Base-by-base conservation (phyloP, 2,113 vertebrate genomes). In the Grantiella picta region DNA sequence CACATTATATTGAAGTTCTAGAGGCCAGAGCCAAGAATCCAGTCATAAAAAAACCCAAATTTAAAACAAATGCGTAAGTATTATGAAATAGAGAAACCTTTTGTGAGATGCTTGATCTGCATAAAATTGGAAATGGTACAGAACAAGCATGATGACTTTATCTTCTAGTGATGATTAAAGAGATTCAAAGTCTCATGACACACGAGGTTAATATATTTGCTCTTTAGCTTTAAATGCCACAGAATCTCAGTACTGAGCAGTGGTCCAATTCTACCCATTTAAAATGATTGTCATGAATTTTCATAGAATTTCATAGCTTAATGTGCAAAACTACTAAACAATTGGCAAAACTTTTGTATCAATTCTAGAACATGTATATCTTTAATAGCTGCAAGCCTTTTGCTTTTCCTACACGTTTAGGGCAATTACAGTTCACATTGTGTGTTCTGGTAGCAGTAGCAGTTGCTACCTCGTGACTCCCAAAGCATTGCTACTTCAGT, bases 1-100 rank as follows among this genome's bases (percentile, higher is more conserved):
- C 96, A 45, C 98, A 98, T 96, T 99, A 97, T 76, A 52, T 99
- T 68, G 98, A 98, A 90, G 97, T 99, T 69, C 83, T 99, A 40
- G 98, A 99, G 95, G 97, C 92, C 78, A 96, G 97, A 78, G 98
- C 98, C 82, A 96, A 69, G 49, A 98, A 97, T 45, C 96, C 98
- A 65, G 53, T 97, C 53, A 35, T 79, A 7, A 95, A 64, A 72
- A 98, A 91, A 84, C 93, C 94, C 82, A 98, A 97, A 95, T 99
- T 99, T 96, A 99, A 98, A 97, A 96, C 98, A 75, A 99, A 99
- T 57, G 92, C 86, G 99, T 99, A 95, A 99, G 99, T 98, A 88
- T 69, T 54, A 4, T 6, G 15, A 31, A 50, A 60, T 0, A 45
- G 36, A 35, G 61, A 80, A 54, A 17, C 5, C 1, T 68, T 47